Percentiles rank a stretch among this genome's conserved stretches.
phyloP scores from a whole-genome alignment of 1,140 invertebrate species.

The Drosophila repleta region DNA sequence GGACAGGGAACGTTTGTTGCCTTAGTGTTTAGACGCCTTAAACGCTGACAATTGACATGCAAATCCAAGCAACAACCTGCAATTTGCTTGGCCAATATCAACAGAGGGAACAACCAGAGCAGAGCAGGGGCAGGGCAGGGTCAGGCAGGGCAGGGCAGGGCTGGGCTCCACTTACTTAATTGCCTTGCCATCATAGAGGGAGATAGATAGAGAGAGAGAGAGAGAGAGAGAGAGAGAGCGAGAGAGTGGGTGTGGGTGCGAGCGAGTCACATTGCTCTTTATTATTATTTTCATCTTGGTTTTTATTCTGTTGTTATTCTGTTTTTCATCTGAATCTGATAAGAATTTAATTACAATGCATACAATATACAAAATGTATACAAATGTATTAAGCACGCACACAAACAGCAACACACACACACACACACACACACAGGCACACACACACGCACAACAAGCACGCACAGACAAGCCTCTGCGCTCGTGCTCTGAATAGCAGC shows the following conservation, averaged over 20 bases:
- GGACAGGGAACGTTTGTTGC: slow-evolving; percentile 16
- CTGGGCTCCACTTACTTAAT: slow-evolving; percentile 3
- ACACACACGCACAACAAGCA: slow-evolving; percentile 5
- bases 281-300: slow-evolving; percentile 3
- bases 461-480: slow-evolving; percentile 21
- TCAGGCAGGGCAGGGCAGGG: too few relatives aligned
- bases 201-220: neutral
- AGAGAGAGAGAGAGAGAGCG: neutral
- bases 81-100: slow-evolving; percentile 62
- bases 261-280: neutral
- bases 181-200: slow-evolving; percentile 6
- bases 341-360: slow-evolving; percentile 80
- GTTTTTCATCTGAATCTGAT: slow-evolving; percentile 67
- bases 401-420: slow-evolving; percentile 16
- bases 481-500: slow-evolving; percentile 3
- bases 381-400: slow-evolving; percentile 65
- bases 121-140: too few relatives aligned
- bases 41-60: slow-evolving; percentile 74
- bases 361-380: slow-evolving; percentile 71
- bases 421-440: slow-evolving; percentile 5
- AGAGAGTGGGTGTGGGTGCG: neutral
- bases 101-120: slow-evolving; percentile 7
- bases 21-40: slow-evolving; percentile 24
- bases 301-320: slow-evolving; percentile 38
- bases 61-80: slow-evolving; percentile 58